Conservation (phyloP, 2,888 invertebrate species). For the Cryptocephalus moraei region DNA sequence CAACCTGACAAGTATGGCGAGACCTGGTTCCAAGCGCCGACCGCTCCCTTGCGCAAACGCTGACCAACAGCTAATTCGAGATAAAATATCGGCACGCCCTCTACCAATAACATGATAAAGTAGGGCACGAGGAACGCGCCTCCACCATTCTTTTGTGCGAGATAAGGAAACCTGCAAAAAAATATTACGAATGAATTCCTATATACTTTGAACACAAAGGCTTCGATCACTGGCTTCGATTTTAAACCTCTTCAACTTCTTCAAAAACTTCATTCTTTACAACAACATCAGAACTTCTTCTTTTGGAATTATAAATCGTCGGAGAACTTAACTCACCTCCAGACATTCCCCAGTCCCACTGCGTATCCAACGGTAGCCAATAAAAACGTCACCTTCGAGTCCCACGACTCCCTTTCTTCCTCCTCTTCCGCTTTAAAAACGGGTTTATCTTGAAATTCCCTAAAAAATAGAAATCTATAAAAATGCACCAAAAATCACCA, state of each 20-base stretch:
- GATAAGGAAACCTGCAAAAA: slow-evolving; percentile 60
- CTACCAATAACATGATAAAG: slow-evolving; percentile 87
- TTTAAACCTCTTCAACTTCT: no score
- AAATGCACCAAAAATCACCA: not conserved
- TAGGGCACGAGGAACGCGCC: slow-evolving; percentile 97
- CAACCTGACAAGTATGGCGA: slow-evolving; percentile 66
- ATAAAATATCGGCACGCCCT: slow-evolving; percentile 94
- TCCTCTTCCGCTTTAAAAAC: slow-evolving; percentile 45
- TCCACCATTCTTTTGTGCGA: slow-evolving; percentile 91
- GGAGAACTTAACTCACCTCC: slow-evolving; percentile 45
- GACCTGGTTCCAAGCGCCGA: slow-evolving; percentile 92
- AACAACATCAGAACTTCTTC: no score
- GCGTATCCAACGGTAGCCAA: slow-evolving; percentile 86
- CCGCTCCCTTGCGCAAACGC: slow-evolving; percentile 83
- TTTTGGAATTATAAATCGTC: no score
- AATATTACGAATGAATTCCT: no score
- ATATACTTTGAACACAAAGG: no score
- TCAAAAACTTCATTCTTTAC: no score
- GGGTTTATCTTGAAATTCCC: slow-evolving; percentile 39
- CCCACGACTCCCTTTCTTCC: slow-evolving; percentile 84
- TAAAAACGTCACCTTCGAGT: slow-evolving; percentile 84
- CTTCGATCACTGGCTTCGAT: no score
- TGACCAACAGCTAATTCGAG: slow-evolving; percentile 93
- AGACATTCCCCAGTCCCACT: slow-evolving; percentile 89
- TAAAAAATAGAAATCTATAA: not conserved